Percentiles rank a stretch among this genome's conserved stretches.
Conservation (phyloP, 1,140 invertebrate species). For the Lordiphosa mommai region DNA sequence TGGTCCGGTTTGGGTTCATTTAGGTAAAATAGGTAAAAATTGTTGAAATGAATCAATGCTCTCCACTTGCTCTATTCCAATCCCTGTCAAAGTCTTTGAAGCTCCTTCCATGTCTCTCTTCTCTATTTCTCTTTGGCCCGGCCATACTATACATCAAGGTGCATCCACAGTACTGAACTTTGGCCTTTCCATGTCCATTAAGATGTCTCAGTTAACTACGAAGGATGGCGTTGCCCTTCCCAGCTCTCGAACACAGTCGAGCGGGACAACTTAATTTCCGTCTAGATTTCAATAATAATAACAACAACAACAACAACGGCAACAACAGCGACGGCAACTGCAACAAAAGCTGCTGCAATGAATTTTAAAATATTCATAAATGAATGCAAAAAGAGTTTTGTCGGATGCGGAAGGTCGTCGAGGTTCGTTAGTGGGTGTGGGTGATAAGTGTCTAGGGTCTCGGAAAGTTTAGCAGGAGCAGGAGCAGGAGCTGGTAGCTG, state of each 20-base stretch:
- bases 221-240: background rate
- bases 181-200: conserved; percentile 57
- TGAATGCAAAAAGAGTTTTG: conserved; percentile 46
- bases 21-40: no score
- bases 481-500: conserved; percentile 5
- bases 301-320: conserved; percentile 20
- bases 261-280: conserved; percentile 74
- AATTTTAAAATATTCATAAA: conserved; percentile 75
- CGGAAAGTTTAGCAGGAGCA: conserved; percentile 32
- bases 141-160: conserved; percentile 15
- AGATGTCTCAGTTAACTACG: conserved; percentile 58
- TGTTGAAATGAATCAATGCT: no score
- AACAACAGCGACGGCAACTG: background rate
- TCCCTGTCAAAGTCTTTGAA: no score
- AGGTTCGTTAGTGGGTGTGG: conserved; percentile 13
- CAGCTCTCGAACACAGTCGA: conserved; percentile 34
- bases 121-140: background rate
- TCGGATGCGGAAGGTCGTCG: conserved; percentile 24
- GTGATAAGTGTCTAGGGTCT: conserved; percentile 18
- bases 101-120: background rate
- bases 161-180: conserved; percentile 40
- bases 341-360: conserved; percentile 29
- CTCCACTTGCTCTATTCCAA: no score
- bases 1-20: no score
- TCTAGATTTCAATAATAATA: conserved; percentile 66